Evolutionary conservation across 2,797 vertebrate species (phyloP), one percentile per base, ranked within the genome.

Genomic region (Chanos chanos): DNA sequence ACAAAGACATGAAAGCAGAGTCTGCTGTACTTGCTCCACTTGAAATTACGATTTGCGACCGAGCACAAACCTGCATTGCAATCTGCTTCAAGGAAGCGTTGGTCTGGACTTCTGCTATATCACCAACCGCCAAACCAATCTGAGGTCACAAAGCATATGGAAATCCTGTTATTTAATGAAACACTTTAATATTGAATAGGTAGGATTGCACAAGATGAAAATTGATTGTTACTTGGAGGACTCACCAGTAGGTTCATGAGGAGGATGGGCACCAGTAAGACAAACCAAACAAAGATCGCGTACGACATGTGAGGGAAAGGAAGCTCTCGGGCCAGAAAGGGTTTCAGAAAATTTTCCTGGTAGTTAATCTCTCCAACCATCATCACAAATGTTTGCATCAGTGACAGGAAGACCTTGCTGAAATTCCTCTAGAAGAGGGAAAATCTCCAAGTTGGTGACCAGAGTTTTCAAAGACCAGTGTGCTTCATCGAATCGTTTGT

Each of bases 81-180:
- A 92, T 93, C 69, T 92, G 90, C 84, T 94, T 93, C 30, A 94
- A 63, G 8, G 86, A 82, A 3, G 92, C 93, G 0, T 91, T 91
- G 66, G 87, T 91, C 71, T 94, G 92, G 24, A 94, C 88, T 74
- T 92, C 89, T 13, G 93, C 91, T 0, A 93, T 94, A 73, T 94
- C 93, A 5, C 92, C 92, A 58, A 94, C 93, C 43, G 92, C 92
- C 82, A 94, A 78, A 71, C 92, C 92, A 73, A 94, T 94, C 92
- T 94, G 43, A 33, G 43, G 24, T 16, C 9, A 51, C n/a, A n/a
- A n/a, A n/a, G n/a, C n/a, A n/a, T n/a, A n/a, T n/a, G n/a, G n/a
- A n/a, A n/a, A n/a, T n/a, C n/a, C n/a, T n/a, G n/a, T n/a, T n/a
- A n/a, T n/a, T n/a, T n/a, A n/a, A n/a, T n/a, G n/a, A n/a, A n/a